A percentile compares a stretch with the other conserved stretches of the same genome.
These are phyloP conservation scores for Drosophila funebris DNA, from an alignment of 1,140 invertebrate genomes.

Conservation along the genomic window DNA sequence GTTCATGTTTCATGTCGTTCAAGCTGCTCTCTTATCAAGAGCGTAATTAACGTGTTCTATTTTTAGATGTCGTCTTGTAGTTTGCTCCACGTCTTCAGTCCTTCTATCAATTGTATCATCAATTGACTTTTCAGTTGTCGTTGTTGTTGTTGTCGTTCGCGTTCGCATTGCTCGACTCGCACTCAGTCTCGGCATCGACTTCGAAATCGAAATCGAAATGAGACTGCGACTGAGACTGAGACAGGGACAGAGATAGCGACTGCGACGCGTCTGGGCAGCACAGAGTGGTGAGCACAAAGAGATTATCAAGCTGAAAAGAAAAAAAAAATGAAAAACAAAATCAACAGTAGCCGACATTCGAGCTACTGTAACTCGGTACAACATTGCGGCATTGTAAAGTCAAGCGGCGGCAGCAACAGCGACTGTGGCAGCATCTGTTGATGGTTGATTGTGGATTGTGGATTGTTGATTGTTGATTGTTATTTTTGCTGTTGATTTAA, in stretches of 20 bases:
- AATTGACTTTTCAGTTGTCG: slow-evolving; percentile 55
- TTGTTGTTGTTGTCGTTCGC: slow-evolving; percentile 12
- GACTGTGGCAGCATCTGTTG: not conserved
- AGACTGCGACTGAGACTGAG: not conserved
- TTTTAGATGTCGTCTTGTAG: slow-evolving; percentile 55
- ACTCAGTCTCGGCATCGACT: no score
- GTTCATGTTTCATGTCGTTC: not conserved
- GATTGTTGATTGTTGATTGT: slow-evolving; percentile 60
- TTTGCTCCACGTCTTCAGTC: slow-evolving; percentile 12
- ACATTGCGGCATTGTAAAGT: slow-evolving; percentile 28
- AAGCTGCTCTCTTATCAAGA: slow-evolving; percentile 36
- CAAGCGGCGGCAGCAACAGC: not conserved
- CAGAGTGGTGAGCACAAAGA: slow-evolving; percentile 30
- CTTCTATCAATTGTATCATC: slow-evolving; percentile 65
- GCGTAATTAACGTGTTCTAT: slow-evolving; percentile 63
- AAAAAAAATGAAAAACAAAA: no score
- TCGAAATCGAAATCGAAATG: no score
- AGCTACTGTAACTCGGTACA: slow-evolving; percentile 31
- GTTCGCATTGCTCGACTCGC: slow-evolving; percentile 13
- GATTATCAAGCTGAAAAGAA: slow-evolving; percentile 64
- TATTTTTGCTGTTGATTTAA: slow-evolving; percentile 64
- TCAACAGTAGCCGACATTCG: slow-evolving; percentile 45
- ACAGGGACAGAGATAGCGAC: not conserved
- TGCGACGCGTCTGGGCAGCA: slow-evolving; percentile 8
- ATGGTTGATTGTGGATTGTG: no score